Percentiles rank a stretch among this genome's conserved stretches.
These are phyloP conservation scores for Eupithecia pulchellata DNA, from an alignment of 2,888 invertebrate genomes.

Conservation along the genomic window DNA sequence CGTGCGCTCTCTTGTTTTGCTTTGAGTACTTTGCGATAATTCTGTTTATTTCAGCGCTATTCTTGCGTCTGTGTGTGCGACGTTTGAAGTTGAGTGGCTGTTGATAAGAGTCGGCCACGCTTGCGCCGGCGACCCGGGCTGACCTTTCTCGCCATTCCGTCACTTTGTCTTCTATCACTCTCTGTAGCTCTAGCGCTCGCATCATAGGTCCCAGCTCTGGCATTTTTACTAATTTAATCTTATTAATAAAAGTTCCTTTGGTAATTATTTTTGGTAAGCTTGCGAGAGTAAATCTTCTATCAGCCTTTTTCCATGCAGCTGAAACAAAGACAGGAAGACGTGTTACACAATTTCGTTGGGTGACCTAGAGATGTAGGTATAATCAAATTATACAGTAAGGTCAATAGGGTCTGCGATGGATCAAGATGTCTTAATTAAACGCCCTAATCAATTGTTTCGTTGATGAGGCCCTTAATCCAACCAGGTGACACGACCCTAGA, in stretches of 20 bases:
- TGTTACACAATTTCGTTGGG: conserved; percentile 42
- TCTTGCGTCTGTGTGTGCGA: conserved; percentile 81
- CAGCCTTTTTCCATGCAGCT: conserved; percentile 41
- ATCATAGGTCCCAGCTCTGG: conserved; percentile 81
- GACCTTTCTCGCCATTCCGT: conserved; percentile 83
- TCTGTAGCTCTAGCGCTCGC: conserved; percentile 81
- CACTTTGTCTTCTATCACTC: conserved; percentile 82
- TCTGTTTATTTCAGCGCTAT: conserved; percentile 83
- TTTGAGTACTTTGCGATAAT: conserved; percentile 83
- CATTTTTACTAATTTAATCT: conserved; percentile 62
- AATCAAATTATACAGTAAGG: conserved; percentile 14
- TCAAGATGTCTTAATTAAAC: conserved; percentile 45
- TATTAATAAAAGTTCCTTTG: conserved; percentile 42
- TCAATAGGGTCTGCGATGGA: conserved; percentile 19
- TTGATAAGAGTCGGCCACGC: conserved; percentile 81
- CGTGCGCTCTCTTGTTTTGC: conserved; percentile 73
- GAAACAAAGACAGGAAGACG: conserved; percentile 39
- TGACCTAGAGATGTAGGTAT: conserved; percentile 26
- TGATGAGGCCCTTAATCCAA: conserved; percentile 31
- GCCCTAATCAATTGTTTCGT: conserved; percentile 35
- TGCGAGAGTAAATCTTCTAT: conserved; percentile 38
- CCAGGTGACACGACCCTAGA: background rate
- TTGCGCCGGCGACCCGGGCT: conserved; percentile 76
- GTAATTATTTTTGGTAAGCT: conserved; percentile 33
- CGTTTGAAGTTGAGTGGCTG: conserved; percentile 82